These are phyloP conservation scores for Drosophila infuscata DNA, from an alignment of 2,888 invertebrate species.

Conservation along the genomic window DNA sequence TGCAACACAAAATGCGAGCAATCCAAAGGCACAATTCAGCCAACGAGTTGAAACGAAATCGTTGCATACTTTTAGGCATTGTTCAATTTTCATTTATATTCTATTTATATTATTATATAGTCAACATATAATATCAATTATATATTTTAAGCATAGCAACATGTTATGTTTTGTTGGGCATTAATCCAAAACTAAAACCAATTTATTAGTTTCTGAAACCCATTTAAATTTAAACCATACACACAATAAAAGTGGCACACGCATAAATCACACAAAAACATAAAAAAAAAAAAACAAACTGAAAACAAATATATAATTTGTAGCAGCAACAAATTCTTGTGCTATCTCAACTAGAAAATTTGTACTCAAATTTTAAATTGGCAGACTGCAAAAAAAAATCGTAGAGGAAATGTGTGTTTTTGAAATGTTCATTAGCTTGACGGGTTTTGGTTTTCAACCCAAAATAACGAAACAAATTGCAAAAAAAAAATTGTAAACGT, in stretches of 20 bases:
- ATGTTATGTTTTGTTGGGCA: constrained; percentile 8
- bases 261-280: constrained; percentile 72
- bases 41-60: accelerated
- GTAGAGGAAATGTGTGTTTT: constrained; percentile 4
- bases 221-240: constrained; percentile 51
- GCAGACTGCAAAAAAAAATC: constrained; percentile 29
- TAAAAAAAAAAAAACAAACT: not conserved
- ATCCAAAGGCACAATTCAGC: not conserved
- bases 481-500: constrained; percentile 48
- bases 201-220: constrained; percentile 69
- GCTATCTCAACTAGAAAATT: constrained; percentile 75
- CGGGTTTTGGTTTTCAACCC: constrained; percentile 39
- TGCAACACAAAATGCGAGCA: not conserved
- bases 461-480: constrained; percentile 51
- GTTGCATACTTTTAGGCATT: constrained; percentile 25
- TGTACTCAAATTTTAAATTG: constrained; percentile 44
- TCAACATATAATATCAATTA: not conserved
- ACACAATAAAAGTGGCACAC: constrained; percentile 67
- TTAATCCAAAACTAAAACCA: constrained; percentile 19
- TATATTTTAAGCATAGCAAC: constrained; percentile 30
- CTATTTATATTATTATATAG: not conserved
- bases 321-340: constrained; percentile 59
- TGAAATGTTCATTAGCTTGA: constrained; percentile 69
- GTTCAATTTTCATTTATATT: not conserved
- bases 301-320: constrained; percentile 28